A percentile compares a stretch with the other conserved stretches of the same genome.
phyloP scores from a whole-genome alignment of 2,888 invertebrate species.

The Acanthoscelides obtectus region DNA sequence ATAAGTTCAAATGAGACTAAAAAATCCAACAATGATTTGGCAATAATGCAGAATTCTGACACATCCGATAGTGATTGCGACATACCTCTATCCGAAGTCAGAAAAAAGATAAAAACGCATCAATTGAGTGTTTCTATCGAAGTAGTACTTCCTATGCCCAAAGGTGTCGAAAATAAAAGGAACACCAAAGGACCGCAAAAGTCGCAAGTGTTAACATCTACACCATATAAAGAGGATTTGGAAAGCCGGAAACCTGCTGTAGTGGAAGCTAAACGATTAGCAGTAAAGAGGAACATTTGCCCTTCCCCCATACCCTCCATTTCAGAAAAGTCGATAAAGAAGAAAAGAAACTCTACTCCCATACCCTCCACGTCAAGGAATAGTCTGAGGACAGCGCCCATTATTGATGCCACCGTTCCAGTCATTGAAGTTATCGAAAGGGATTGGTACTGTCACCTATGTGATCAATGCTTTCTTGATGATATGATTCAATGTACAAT shows the following conservation, averaged over 20 bases:
- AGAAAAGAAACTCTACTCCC: no score
- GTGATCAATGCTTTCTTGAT: background rate
- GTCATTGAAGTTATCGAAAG: no score
- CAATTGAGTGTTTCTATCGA: background rate
- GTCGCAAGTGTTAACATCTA: background rate
- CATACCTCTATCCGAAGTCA: background rate
- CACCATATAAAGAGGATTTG: background rate
- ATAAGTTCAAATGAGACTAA: no score
- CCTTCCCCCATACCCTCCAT: no score
- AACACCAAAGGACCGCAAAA: background rate
- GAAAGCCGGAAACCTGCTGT: background rate
- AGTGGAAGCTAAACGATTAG: background rate
- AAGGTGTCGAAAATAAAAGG: background rate
- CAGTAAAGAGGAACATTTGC: background rate
- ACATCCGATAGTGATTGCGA: background rate
- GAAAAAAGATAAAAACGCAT: background rate
- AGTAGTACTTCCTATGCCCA: background rate
- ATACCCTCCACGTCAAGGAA: no score
- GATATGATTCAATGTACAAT: background rate
- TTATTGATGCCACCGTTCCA: no score
- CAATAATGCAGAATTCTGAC: background rate
- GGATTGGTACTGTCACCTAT: no score
- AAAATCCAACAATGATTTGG: background rate
- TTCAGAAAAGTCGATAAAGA: no score
- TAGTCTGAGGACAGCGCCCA: no score